Conservation (phyloP, 2,113 vertebrate species). For the Nycticorax nycticorax region DNA sequence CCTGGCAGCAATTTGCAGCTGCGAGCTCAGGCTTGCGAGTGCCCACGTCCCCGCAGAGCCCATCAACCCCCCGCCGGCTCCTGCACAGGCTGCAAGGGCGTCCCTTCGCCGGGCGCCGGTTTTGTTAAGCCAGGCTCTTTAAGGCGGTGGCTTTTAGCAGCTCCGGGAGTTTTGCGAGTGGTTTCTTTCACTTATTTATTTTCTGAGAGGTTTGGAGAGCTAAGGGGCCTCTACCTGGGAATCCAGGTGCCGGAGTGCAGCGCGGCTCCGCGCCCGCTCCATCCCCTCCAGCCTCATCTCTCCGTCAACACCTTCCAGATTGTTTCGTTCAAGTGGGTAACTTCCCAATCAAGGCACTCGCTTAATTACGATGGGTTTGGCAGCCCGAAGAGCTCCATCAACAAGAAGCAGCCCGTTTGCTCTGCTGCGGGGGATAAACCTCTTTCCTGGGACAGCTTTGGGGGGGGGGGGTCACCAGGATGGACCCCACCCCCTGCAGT, state of each 20-base stretch:
- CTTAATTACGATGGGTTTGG: neutral
- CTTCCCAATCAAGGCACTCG: conserved; percentile 15
- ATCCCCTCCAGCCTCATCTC: neutral
- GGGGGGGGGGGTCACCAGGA: neutral
- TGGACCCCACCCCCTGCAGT: fast-evolving
- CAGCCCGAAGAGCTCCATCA: conserved; percentile 17
- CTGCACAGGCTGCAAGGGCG: neutral
- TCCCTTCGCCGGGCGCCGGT: neutral
- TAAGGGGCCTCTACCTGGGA: neutral
- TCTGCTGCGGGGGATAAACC: neutral
- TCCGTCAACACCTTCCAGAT: neutral
- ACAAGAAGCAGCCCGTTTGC: neutral
- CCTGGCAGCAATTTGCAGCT: neutral
- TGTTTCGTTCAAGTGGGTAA: neutral
- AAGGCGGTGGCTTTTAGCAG: neutral
- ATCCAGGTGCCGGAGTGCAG: fast-evolving
- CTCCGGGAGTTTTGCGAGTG: neutral
- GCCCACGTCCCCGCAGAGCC: neutral
- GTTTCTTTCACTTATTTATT: neutral
- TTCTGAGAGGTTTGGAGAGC: neutral
- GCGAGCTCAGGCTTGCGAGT: neutral
- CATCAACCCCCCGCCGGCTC: neutral
- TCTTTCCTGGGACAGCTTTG: neutral
- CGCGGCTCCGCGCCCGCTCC: neutral
- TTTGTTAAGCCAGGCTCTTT: neutral